Evolutionary conservation across 2,797 vertebrate genomes (phyloP).

Genomic region (Falco concolor): DNA sequence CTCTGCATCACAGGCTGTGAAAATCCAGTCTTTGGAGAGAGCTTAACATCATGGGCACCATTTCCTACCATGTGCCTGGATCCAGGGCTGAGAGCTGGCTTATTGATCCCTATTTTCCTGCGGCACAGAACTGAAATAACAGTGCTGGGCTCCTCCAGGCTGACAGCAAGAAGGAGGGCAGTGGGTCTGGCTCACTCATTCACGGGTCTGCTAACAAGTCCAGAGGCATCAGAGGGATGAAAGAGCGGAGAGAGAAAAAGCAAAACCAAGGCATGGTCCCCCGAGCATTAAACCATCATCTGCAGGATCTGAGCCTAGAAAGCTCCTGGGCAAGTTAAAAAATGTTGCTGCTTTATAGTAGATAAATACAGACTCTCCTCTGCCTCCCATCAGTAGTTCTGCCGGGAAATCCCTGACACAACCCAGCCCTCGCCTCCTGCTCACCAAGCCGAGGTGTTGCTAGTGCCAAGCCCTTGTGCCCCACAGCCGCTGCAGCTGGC

Average conservation of each 20-base stretch:
- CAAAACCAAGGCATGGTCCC: neutral
- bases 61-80: neutral
- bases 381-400: neutral
- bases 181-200: accelerated
- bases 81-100: neutral
- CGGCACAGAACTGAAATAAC: neutral
- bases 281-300: neutral
- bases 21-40: neutral
- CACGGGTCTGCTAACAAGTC: neutral
- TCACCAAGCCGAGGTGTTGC: neutral
- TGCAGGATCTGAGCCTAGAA: neutral
- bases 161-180: accelerated
- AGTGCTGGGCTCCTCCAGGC: neutral
- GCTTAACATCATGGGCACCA: neutral
- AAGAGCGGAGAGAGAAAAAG: neutral
- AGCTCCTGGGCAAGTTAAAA: neutral
- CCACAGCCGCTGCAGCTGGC: accelerated
- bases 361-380: neutral
- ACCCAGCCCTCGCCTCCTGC: neutral
- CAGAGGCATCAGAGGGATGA: neutral
- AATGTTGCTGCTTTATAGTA: neutral
- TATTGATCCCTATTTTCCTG: neutral
- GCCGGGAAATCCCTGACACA: neutral
- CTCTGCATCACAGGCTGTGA: neutral
- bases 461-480: neutral